Evolutionary conservation across 2,113 vertebrate genomes (phyloP), one percentile per base, ranked within the genome.

Genomic region (Rhynchomys soricoides): DNA sequence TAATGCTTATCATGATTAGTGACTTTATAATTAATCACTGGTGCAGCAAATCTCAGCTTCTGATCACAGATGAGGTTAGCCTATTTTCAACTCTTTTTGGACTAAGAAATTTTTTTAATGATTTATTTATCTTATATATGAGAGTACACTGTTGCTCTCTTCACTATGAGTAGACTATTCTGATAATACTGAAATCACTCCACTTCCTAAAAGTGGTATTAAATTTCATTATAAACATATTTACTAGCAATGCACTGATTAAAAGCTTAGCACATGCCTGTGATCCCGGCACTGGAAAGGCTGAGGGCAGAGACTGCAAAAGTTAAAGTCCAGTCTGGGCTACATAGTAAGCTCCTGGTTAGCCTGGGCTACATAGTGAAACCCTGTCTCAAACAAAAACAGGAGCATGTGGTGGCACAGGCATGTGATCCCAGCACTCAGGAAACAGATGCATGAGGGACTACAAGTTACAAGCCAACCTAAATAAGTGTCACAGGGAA

Each of bases 171-270:
- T 68, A 45, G 89, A 26, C 29, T 62, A 43, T 52, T 91, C 55
- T 45, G 10, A 17, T 62, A 94, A 91, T 5, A 37, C 34, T 81
- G 34, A 75, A 91, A 89, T 12, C 81, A 94, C 16, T 89, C 64
- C 26, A 17, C 29, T 77, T 90, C 29, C 73, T 43, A 59, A 86
- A 96, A 64, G 15, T 62, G 26, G n/a, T 7, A 88, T 89, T 94
- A 88, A 97, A 90, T 92, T 95, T 37, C 26, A 57, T 62, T 95
- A 48, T 50, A 7, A 95, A 97, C 94, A 90, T 64, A 92, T 21
- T 91, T 74, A 93, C 10, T 79, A 78, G 57, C 40, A 37, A 19
- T 12, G 71, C 29, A 37, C 16, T 21, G 70, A 40, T 71, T 64
- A 55, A 10, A 55, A 21, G 37, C 10, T 34, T 64, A 74, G 40